Conservation (phyloP, 2,888 invertebrate genomes). For the Dynastes tityus region DNA sequence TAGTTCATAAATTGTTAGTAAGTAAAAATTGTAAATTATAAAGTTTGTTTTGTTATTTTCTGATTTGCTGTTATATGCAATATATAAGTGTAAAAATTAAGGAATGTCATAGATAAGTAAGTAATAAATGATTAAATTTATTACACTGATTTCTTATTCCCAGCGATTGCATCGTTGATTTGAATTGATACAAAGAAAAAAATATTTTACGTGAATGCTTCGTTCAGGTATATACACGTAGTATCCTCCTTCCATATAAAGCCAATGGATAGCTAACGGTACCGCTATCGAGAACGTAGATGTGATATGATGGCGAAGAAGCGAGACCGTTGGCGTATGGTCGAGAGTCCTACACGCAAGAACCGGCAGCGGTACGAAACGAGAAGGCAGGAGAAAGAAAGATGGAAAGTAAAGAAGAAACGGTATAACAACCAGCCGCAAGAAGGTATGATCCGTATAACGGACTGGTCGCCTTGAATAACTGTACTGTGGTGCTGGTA, state of each 20-base stretch:
- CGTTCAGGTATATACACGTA: conserved; percentile 21
- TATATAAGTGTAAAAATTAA: neutral
- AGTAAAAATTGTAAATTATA: no score
- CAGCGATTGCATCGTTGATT: conserved; percentile 31
- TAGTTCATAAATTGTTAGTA: no score
- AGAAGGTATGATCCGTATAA: conserved; percentile 58
- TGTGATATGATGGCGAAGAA: conserved; percentile 47
- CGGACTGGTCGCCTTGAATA: conserved; percentile 56
- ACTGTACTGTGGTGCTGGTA: conserved; percentile 61
- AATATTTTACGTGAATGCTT: conserved; percentile 39
- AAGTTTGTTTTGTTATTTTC: no score
- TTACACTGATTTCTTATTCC: conserved; percentile 14
- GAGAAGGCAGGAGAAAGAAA: conserved; percentile 36
- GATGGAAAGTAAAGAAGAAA: conserved; percentile 38
- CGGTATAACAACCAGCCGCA: conserved; percentile 52
- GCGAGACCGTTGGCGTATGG: conserved; percentile 39
- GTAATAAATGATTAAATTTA: conserved; percentile 1
- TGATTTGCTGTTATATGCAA: neutral
- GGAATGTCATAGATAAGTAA: neutral
- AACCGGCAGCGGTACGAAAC: conserved; percentile 14
- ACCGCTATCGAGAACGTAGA: conserved; percentile 42
- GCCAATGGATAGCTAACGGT: conserved; percentile 42
- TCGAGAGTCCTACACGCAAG: conserved; percentile 1
- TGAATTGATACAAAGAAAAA: conserved; percentile 24
- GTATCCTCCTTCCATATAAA: conserved; percentile 44